Conservation (phyloP, 2,888 invertebrate genomes). For the Troides helena region DNA sequence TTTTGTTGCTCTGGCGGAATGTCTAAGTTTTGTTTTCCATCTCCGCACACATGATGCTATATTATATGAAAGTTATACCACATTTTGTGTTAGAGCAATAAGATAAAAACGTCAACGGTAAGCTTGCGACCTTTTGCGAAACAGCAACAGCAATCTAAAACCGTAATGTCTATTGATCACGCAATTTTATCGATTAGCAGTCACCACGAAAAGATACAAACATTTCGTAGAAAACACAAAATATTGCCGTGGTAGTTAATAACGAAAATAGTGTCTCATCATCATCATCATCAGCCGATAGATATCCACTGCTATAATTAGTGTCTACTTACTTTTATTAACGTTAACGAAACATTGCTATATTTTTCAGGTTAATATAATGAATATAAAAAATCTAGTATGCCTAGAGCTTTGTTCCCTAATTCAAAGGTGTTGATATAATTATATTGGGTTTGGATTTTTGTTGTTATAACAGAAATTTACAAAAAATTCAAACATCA, state of each 20-base stretch:
- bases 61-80: neutral
- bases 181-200: constrained; percentile 38
- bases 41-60: neutral
- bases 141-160: constrained; percentile 16
- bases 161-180: constrained; percentile 26
- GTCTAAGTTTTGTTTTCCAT: constrained; percentile 4
- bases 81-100: neutral
- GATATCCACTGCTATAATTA: no score
- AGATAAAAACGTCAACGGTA: neutral
- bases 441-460: no score
- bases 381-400: no score
- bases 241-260: neutral
- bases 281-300: no score
- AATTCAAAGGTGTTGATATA: no score
- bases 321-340: neutral
- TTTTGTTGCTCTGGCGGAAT: constrained; percentile 21
- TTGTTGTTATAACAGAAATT: no score
- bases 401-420: no score
- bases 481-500: no score
- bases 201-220: constrained; percentile 12
- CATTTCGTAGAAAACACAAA: neutral
- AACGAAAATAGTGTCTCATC: constrained; percentile 7
- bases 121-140: constrained; percentile 2
- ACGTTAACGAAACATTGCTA: no score
- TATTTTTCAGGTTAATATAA: no score